Conservation (phyloP, 64 coral and sea anemone genomes). For the Platygyra sinensis region DNA sequence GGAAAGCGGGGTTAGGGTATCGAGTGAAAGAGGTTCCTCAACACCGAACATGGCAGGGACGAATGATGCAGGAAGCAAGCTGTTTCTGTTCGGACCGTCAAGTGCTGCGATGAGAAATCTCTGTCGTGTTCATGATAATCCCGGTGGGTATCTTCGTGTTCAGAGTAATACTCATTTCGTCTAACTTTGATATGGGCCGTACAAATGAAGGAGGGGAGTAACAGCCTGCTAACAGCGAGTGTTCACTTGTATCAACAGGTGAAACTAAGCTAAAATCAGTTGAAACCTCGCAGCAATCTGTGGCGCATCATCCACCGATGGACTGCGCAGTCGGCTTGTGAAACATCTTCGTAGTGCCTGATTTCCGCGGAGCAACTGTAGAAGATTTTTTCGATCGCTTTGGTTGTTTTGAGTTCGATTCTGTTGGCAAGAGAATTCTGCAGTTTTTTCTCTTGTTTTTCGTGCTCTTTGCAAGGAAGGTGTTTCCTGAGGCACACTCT, state of each 20-base stretch:
- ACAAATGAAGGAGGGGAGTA: conserved; percentile 36
- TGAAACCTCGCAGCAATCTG: neutral
- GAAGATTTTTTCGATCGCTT: neutral
- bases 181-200: conserved; percentile 5
- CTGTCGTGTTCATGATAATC: neutral
- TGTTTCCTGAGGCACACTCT: conserved; percentile 41
- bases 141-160: neutral
- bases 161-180: conserved; percentile 12
- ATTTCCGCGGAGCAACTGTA: neutral
- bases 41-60: conserved; percentile 9
- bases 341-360: neutral
- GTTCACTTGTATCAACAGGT: neutral
- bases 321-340: neutral
- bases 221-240: neutral
- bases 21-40: conserved; percentile 26
- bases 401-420: neutral
- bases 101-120: conserved; percentile 11
- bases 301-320: neutral
- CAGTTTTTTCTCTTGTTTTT: conserved; percentile 44
- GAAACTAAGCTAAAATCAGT: conserved; percentile 3
- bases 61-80: neutral
- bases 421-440: neutral
- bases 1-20: conserved; percentile 22
- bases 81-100: neutral
- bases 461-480: conserved; percentile 33